A percentile compares a stretch with the other conserved stretches of the same genome.
Conservation (phyloP, 2,113 vertebrate genomes). For the Miniopterus natalensis region DNA sequence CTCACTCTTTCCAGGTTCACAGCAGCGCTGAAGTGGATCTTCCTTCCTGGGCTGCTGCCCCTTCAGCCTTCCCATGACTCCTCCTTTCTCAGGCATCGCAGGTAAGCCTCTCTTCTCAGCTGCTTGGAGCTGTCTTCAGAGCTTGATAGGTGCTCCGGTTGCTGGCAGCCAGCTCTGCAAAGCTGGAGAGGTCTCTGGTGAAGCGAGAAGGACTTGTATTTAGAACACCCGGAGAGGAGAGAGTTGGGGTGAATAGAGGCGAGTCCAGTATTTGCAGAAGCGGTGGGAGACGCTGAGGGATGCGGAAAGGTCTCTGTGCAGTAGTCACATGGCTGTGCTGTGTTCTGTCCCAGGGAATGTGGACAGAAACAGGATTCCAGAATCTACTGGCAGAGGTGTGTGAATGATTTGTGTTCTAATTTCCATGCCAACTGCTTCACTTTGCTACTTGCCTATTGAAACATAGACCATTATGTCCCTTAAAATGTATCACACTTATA, state of each 20-base stretch:
- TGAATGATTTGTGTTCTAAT: neutral
- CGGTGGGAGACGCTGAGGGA: neutral
- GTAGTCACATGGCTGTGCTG: neutral
- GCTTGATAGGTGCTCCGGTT: neutral
- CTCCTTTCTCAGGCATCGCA: neutral
- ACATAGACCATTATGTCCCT: neutral
- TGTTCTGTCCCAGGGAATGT: neutral
- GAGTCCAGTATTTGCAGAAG: neutral
- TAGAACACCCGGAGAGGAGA: neutral
- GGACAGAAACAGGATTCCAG: neutral
- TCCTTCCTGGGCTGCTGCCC: neutral
- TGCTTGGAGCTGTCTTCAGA: neutral
- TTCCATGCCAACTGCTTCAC: neutral
- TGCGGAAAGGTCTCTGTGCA: neutral
- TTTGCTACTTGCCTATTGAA: neutral
- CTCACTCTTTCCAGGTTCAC: neutral
- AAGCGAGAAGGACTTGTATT: neutral
- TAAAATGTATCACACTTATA: neutral
- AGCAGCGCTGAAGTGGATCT: neutral
- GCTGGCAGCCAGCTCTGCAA: neutral
- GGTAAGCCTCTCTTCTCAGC: neutral
- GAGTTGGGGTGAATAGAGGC: neutral
- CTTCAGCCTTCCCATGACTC: neutral
- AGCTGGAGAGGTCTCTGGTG: neutral
- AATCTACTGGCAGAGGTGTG: neutral